Evolutionary conservation across 2,888 invertebrate genomes (phyloP), one percentile per base, ranked within the genome.

Genomic region (Agrochola litura): DNA sequence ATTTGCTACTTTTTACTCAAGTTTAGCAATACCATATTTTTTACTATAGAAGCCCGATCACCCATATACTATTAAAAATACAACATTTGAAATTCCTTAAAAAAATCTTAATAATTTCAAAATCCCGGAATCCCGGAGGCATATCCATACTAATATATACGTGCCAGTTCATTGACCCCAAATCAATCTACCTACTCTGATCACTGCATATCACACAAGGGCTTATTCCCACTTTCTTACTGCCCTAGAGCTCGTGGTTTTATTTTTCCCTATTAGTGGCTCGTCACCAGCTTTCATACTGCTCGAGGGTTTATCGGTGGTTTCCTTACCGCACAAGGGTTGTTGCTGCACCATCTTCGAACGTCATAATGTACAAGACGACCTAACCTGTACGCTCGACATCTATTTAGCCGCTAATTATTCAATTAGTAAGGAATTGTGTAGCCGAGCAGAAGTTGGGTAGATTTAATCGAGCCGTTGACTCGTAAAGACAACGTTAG

Each of bases 381-480:
- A 9, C 22, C 0, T 41, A 81, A 16, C 56, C 58, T 66, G 49
- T 22, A 25, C 12, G 2, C n/a, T n/a, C 5, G 60, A 37, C 49
- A 72, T 14, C 43, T 41, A 54, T 79, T 63, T 66, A 58, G 30
- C n/a, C 43, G 22, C 75, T 68, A 73, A 79, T 77, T 80, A 77
- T 70, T 79, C 71, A 76, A 80, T 82, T 80, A 80, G 56, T 43
- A 65, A 61, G 64, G 60, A 75, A 81, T 79, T 83, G 87, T 77
- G 43, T 56, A 74, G 69, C 22, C 56, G 56, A 81, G 82, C 82
- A 85, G 77, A 86, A 89, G 67, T 81, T 79, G n/a, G 60, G 37
- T 22, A 70, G 83, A 86, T 88, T 12, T 80, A 87, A 89, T 89
- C 83, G 77, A 76, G 2, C 63, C 84, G 46, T 25, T 89, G 87